These are phyloP conservation scores for Neoarius graeffei DNA, from an alignment of 2,113 vertebrate species.

Conservation along the genomic window DNA sequence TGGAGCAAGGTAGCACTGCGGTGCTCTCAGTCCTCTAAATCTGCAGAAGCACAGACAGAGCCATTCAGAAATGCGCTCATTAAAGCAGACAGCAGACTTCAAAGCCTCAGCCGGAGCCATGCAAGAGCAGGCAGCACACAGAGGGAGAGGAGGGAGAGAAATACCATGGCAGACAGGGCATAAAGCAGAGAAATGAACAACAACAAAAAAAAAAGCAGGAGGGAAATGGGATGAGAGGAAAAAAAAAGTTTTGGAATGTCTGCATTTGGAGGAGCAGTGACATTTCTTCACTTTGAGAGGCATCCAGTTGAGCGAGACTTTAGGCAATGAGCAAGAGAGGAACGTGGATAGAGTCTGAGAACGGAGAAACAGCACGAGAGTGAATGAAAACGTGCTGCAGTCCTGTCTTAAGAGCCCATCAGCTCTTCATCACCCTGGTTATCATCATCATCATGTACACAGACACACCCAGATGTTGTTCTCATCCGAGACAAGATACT, in stretches of 20 bases:
- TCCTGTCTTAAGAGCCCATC: not conserved
- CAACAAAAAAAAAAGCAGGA: not conserved
- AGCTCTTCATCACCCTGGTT: not conserved
- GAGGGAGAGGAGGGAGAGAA: constrained; percentile 23
- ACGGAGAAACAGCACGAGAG: too few species aligned
- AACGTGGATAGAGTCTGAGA: not conserved
- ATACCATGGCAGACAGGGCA: not conserved
- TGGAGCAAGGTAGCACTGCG: constrained; percentile 29
- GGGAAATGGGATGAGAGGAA: not conserved
- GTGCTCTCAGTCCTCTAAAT: constrained; percentile 33
- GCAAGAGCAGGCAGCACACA: constrained; percentile 32
- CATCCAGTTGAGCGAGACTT: not conserved
- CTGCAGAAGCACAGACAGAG: constrained; percentile 29
- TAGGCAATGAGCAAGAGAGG: constrained; percentile 10
- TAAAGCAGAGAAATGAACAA: constrained; percentile 3
- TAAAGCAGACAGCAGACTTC: constrained; percentile 66
- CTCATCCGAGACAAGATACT: not conserved
- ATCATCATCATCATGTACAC: constrained; percentile 6
- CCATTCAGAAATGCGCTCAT: constrained; percentile 63
- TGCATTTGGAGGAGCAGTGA: not conserved
- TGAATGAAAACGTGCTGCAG: not conserved
- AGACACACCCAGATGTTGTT: not conserved
- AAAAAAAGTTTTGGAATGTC: constrained; percentile 7
- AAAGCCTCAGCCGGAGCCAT: constrained; percentile 47
- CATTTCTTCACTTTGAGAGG: not conserved